Evolutionary conservation across 2,888 invertebrate species (phyloP).

Genomic region (Tryphoninae sp.): DNA sequence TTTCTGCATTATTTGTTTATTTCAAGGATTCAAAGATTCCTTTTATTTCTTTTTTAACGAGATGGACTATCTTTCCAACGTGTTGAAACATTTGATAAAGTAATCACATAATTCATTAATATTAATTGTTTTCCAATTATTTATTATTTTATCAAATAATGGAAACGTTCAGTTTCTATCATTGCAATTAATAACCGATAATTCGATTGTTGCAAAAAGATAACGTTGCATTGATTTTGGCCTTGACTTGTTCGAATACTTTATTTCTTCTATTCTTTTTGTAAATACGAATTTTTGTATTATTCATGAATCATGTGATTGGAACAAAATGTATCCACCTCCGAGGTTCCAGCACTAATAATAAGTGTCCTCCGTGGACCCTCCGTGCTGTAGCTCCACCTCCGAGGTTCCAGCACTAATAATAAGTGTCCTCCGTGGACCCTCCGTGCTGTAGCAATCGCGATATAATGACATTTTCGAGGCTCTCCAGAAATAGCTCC

Average conservation of each 20-base stretch:
- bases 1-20: too few relatives aligned
- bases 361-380: conserved; percentile 13
- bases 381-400: neutral
- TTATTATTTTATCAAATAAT: neutral
- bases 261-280: neutral
- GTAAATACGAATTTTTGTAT: neutral
- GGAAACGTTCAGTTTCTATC: neutral
- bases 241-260: neutral
- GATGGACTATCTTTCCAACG: neutral
- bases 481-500: conserved; percentile 48
- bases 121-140: neutral
- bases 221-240: neutral
- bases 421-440: conserved; percentile 13
- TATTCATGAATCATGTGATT: neutral
- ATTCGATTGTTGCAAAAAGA: neutral
- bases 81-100: neutral
- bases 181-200: neutral
- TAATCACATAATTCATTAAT: neutral
- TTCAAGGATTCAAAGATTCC: too few relatives aligned
- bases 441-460: conserved; percentile 10
- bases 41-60: neutral
- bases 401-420: neutral
- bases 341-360: neutral
- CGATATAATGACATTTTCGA: conserved; percentile 24
- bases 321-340: neutral